These are phyloP conservation scores for Pao palembangensis DNA, from an alignment of 2,113 vertebrate species.

Conservation along the genomic window DNA sequence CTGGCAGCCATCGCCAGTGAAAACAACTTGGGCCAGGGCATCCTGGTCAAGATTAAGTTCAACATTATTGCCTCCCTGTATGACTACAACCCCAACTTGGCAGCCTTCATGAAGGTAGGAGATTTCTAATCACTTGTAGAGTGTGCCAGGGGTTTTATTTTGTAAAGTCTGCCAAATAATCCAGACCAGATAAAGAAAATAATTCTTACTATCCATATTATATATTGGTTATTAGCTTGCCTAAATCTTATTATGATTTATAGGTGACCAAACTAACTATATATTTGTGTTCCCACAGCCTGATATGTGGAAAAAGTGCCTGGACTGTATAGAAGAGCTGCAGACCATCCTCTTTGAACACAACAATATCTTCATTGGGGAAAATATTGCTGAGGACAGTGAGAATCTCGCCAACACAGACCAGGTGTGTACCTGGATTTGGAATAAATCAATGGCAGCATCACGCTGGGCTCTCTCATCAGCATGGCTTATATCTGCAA, in stretches of 20 bases:
- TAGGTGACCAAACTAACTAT: not conserved
- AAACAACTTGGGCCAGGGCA: constrained; percentile 82
- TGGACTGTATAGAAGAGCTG: constrained; percentile 83
- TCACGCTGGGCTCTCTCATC: too few relatives aligned
- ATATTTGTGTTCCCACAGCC: not conserved
- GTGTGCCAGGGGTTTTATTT: not conserved
- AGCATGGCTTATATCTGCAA: too few relatives aligned
- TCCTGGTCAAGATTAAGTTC: constrained; percentile 88
- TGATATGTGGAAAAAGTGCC: constrained; percentile 93
- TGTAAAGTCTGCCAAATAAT: not conserved
- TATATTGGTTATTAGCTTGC: too few relatives aligned
- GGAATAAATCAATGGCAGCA: not conserved
- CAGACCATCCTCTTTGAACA: constrained; percentile 84
- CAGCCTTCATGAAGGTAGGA: constrained; percentile 89
- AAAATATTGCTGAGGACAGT: constrained; percentile 89
- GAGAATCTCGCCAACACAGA: constrained; percentile 79
- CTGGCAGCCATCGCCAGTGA: constrained; percentile 78
- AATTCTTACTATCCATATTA: too few relatives aligned
- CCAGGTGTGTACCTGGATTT: constrained; percentile 70
- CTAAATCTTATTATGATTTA: too few relatives aligned
- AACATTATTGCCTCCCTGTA: constrained; percentile 90
- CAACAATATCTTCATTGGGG: constrained; percentile 84
- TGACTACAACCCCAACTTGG: constrained; percentile 90
- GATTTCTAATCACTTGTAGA: not conserved
- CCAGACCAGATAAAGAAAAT: too few relatives aligned